Evolutionary conservation across 53 echinoderm and acorn worm genomes (phyloP).

Genomic region (Zoroaster sp.): DNA sequence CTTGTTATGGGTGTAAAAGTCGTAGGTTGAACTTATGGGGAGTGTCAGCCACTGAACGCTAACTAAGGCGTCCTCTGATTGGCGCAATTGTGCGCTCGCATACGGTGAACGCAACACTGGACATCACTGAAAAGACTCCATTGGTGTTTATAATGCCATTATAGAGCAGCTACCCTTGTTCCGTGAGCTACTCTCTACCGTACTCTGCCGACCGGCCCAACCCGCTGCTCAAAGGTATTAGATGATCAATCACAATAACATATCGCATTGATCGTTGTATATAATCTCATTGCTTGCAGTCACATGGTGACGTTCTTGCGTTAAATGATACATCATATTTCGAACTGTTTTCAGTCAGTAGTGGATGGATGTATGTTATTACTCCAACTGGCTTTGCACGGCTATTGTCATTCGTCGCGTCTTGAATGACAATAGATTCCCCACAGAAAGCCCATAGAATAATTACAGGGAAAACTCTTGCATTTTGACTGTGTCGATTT

Average conservation of each 20-base stretch:
- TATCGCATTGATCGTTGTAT: neutral
- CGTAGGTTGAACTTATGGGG: constrained; percentile 1
- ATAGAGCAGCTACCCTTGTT: neutral
- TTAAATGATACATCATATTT: neutral
- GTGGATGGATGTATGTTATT: neutral
- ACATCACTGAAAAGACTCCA: neutral
- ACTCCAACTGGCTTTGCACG: neutral
- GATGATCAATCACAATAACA: neutral
- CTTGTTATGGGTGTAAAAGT: neutral
- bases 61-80: constrained; percentile 6
- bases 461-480: neutral
- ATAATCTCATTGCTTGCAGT: neutral
- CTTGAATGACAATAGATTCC: constrained; percentile 42
- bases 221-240: neutral
- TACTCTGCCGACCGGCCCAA: neutral
- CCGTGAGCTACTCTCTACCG: neutral
- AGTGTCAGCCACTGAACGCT: neutral
- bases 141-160: constrained; percentile 17
- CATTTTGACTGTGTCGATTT: constrained; percentile 27
- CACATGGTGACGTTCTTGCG: neutral
- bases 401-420: neutral
- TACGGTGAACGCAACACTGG: neutral
- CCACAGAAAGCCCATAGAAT: neutral
- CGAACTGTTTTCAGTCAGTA: constrained; percentile 4
- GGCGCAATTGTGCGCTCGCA: neutral